Conservation (phyloP, 2,888 invertebrate species). For the Corbicula japonica region DNA sequence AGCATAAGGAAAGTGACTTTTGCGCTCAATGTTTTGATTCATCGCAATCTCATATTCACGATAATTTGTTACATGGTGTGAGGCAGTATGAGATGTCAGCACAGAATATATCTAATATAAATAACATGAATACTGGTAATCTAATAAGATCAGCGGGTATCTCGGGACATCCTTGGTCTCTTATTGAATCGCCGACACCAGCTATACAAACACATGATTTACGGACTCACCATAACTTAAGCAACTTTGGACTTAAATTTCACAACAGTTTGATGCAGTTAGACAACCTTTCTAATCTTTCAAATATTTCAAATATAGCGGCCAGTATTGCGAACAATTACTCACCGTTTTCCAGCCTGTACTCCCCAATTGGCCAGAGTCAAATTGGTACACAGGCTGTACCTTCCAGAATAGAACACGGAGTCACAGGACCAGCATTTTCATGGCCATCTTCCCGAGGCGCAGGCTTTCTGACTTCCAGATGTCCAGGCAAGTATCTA, state of each 20-base stretch:
- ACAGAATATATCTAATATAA: conserved; percentile 51
- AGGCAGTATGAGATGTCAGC: conserved; percentile 58
- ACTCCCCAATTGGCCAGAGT: conserved; percentile 48
- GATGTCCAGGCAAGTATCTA: conserved; percentile 59
- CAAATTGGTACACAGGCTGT: conserved; percentile 42
- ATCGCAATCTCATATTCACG: conserved; percentile 46
- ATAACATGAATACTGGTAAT: conserved; percentile 47
- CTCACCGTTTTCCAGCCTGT: conserved; percentile 55
- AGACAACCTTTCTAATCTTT: conserved; percentile 56
- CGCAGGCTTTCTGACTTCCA: conserved; percentile 52
- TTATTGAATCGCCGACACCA: conserved; percentile 42
- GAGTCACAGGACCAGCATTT: conserved; percentile 50
- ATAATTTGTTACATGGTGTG: conserved; percentile 61
- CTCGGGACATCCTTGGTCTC: conserved; percentile 44
- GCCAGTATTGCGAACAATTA: conserved; percentile 55
- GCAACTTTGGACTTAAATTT: conserved; percentile 59
- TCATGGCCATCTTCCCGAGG: conserved; percentile 55
- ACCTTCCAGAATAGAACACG: conserved; percentile 49
- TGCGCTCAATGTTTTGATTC: conserved; percentile 61
- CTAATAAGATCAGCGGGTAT: conserved; percentile 49
- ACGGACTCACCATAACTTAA: conserved; percentile 44
- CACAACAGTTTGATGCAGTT: conserved; percentile 63
- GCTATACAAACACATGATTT: conserved; percentile 43
- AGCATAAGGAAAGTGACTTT: conserved; percentile 46
- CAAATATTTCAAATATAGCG: conserved; percentile 48